Evolutionary conservation across 2,797 vertebrate species (phyloP).

Genomic region (Anolis apletophallus): DNA sequence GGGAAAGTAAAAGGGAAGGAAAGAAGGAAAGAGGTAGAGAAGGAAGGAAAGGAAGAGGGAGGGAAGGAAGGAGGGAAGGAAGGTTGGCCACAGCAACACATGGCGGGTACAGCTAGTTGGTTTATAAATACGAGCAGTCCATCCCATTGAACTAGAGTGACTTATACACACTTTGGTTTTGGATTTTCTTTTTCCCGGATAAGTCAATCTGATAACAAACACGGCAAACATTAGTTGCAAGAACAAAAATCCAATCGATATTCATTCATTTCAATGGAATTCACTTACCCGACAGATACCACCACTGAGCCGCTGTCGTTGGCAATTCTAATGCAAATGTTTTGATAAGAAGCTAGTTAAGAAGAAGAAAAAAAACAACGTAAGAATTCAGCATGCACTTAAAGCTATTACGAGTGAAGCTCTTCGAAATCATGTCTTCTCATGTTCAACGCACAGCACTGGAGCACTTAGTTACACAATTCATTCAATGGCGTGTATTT

Average conservation of each 20-base stretch:
- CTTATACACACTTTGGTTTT: neutral
- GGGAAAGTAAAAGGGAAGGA: no score
- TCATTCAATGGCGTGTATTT: no score
- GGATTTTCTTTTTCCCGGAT: accelerated
- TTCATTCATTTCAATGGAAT: neutral
- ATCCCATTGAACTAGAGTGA: neutral
- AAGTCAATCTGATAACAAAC: no score
- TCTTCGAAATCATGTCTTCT: neutral
- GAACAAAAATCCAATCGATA: neutral
- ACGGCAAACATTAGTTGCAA: neutral
- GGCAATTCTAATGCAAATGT: slow-evolving; percentile 76
- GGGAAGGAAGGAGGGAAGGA: no score
- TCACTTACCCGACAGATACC: slow-evolving; percentile 77
- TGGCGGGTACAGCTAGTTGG: no score
- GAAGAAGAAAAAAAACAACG: neutral
- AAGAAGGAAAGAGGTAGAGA: no score
- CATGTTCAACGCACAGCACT: no score
- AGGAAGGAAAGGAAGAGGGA: no score
- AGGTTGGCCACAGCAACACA: no score
- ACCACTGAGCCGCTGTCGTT: slow-evolving; percentile 73
- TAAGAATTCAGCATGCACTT: neutral
- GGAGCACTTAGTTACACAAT: no score
- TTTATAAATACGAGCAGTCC: neutral
- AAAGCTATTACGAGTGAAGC: neutral
- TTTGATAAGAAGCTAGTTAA: neutral